phyloP scores from a whole-genome alignment of 2,113 vertebrate genomes.

The Semnornis frantzii region DNA sequence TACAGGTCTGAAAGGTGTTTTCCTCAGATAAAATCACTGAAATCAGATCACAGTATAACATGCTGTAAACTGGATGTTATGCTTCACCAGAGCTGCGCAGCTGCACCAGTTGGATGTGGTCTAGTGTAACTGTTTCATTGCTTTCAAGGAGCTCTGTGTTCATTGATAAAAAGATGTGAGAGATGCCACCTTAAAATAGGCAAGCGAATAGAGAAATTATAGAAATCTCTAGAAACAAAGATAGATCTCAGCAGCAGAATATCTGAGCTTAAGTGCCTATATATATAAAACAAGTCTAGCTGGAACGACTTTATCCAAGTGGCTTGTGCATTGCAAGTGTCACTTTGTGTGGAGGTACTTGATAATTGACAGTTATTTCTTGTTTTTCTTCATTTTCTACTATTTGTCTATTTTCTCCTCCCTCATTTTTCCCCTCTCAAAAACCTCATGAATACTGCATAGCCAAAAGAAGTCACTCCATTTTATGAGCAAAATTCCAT shows the following conservation, averaged over 20 bases:
- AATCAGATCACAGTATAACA: neutral
- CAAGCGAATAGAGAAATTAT: neutral
- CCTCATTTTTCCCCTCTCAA: neutral
- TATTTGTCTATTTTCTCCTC: neutral
- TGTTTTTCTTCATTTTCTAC: neutral
- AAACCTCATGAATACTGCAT: neutral
- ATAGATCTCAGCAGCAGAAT: neutral
- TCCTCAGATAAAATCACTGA: neutral
- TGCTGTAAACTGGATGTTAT: neutral
- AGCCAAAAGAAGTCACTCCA: neutral
- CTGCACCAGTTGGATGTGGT: neutral
- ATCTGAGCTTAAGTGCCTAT: neutral
- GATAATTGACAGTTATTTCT: neutral
- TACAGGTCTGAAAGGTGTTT: neutral
- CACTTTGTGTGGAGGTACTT: neutral
- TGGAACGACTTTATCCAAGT: neutral
- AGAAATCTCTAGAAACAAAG: neutral
- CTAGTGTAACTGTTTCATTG: neutral
- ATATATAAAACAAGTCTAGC: neutral
- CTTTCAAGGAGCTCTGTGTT: neutral
- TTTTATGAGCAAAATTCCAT: too few relatives aligned
- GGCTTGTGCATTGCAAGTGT: neutral
- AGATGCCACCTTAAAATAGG: neutral
- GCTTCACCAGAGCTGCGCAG: neutral
- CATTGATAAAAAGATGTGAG: neutral